A percentile compares a stretch with the other conserved stretches of the same genome.
phyloP scores from a whole-genome alignment of 2,888 invertebrate species.

The Eupithecia exiguata region DNA sequence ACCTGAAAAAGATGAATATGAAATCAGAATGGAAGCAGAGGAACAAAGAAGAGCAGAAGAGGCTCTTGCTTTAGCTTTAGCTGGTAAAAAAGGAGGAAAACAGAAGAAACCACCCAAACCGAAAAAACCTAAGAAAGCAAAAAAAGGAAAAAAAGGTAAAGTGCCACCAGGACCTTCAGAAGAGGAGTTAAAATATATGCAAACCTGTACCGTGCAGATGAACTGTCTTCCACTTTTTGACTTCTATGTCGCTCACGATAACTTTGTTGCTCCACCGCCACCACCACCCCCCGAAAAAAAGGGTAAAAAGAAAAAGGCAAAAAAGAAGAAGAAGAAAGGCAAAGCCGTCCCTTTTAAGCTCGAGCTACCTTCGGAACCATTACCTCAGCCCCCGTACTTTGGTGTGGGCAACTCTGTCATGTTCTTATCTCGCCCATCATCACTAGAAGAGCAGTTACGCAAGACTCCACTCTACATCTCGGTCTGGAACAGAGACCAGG shows the following conservation, averaged over 20 bases:
- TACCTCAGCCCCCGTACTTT: slow-evolving; percentile 77
- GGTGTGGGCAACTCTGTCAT: slow-evolving; percentile 76
- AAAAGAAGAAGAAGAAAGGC: slow-evolving; percentile 61
- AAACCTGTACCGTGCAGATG: slow-evolving; percentile 77
- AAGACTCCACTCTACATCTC: slow-evolving; percentile 74
- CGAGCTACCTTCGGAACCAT: slow-evolving; percentile 71
- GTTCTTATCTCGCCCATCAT: slow-evolving; percentile 74
- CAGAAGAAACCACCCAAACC: slow-evolving; percentile 48
- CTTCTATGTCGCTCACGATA: slow-evolving; percentile 78
- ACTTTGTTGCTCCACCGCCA: slow-evolving; percentile 74
- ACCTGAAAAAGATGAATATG: slow-evolving; percentile 75
- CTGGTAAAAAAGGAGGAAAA: slow-evolving; percentile 59
- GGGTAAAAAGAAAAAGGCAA: slow-evolving; percentile 47
- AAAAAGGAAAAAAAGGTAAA: slow-evolving; percentile 60
- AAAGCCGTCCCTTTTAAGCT: slow-evolving; percentile 58
- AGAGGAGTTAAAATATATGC: slow-evolving; percentile 78
- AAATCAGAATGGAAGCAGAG: slow-evolving; percentile 70
- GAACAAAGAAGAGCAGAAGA: slow-evolving; percentile 66
- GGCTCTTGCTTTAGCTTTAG: slow-evolving; percentile 64
- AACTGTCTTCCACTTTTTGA: slow-evolving; percentile 75
- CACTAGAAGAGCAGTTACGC: slow-evolving; percentile 66
- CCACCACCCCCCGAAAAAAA: slow-evolving; percentile 66
- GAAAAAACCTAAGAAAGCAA: slow-evolving; percentile 50
- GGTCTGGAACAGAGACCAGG: slow-evolving; percentile 78
- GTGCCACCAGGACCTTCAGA: slow-evolving; percentile 73